Base-by-base conservation (phyloP, 2,797 vertebrate genomes). In the Microchirus variegatus region DNA sequence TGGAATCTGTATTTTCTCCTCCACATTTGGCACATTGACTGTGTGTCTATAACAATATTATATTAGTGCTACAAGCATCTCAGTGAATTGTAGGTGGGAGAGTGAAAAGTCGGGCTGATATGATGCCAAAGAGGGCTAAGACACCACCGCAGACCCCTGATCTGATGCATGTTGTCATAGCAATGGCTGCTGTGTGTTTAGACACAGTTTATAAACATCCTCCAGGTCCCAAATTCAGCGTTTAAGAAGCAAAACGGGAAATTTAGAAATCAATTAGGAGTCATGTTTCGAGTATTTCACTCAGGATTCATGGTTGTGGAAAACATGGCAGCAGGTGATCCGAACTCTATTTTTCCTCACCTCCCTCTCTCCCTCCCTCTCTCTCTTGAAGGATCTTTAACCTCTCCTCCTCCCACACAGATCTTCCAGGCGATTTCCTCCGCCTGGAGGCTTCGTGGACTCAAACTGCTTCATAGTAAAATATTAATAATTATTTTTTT, bases 391-490 rank as follows among this genome's bases (percentile, higher is more conserved):
- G 72, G 54, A 66, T 82, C 77, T 73, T 80, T 74, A 55, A 84
- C 83, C 80, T 87, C 73, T 77, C 59, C 73, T 83, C 90, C 89
- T 82, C 91, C 87, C 85, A 89, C 88, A 43, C 89, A 85, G 53
- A 85, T 63, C 68, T 81, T 69, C 68, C 52, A 63, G 80, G 73
- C 59, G 59, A 70, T 60, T 59, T 63, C 64, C 75, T 63, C 60
- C 18, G 56, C 81, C 50, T 22, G 6, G 73, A 81, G 78, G 78
- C 70, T 73, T 53, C 70, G 7, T n/a, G 58, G 60, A 75, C 44
- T 36, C 53, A 48, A 49, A 55, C 19, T 12, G 53, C 60, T 45
- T 42, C 50, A 61, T 76, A 76, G 68, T 71, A 75, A 22, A 47
- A 40, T 45, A 46, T 45, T 46, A 47, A 38, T 36, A 10, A 31